Evolutionary conservation across 2,888 invertebrate genomes (phyloP), one percentile per base, ranked within the genome.

Genomic region (Neoascia interrupta): DNA sequence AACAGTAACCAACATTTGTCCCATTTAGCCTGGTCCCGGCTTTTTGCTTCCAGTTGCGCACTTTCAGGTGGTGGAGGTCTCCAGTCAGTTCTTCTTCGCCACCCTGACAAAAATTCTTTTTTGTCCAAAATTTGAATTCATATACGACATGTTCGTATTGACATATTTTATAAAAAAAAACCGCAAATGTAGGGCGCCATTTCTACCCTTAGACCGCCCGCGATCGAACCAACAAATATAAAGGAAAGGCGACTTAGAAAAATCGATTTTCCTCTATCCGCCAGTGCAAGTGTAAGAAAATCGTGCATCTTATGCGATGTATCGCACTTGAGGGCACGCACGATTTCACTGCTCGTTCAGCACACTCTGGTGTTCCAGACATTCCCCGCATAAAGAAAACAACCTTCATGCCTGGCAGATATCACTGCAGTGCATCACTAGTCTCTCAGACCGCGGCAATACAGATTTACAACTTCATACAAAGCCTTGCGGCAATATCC

Each of bases 241-340:
- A n/a, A n/a, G n/a, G n/a, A 31, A 6, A 19, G 21, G 23, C 11
- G 36, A 43, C 8, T 15, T 13, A 43, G 18, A 39, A 34, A 37
- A 51, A 64, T 31, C 19, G 39, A 37, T 58, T 74, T 53, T 58
- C 61, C 58, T 56, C 47, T 75, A 34, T 31, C 41, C n/a, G n/a
- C 28, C 49, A 70, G 81, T 68, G 74, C 75, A 74, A 75, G 72
- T 75, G 82, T 81, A 80, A 64, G 69, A 79, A 82, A 82, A 81
- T 82, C 82, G 82, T 82, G 82, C 75, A 81, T 76, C 80, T 72
- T 81, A 74, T 81, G 54, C 82, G 79, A 81, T 82, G 82, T 82
- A 83, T 82, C 83, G 82, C 82, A 83, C 83, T 83, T 81, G 79
- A 82, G 83, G 83, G 83, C 83, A 83, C 83, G 83, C 83, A 83